These are phyloP conservation scores for Pyrrhosoma nymphula DNA, from an alignment of 2,888 invertebrate species.

Conservation along the genomic window DNA sequence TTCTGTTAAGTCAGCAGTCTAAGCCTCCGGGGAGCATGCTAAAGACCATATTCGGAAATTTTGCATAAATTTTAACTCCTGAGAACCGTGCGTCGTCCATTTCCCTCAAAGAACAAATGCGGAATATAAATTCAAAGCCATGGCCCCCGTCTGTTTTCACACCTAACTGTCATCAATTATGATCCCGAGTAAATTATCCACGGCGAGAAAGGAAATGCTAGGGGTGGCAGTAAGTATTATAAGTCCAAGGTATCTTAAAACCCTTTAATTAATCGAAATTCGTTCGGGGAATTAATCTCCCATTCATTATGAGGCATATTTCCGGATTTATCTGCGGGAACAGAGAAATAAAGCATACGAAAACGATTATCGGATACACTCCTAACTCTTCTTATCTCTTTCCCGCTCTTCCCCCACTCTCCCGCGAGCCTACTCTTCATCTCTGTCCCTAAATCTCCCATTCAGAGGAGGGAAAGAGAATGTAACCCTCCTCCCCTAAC, in stretches of 20 bases:
- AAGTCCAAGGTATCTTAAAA: background rate
- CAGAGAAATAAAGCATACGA: background rate
- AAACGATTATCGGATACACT: constrained; percentile 22
- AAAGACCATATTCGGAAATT: no score
- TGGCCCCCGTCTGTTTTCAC: background rate
- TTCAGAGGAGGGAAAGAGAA: background rate
- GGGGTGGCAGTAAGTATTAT: background rate
- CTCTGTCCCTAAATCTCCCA: background rate
- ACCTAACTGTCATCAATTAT: background rate
- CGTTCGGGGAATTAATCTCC: constrained; percentile 17
- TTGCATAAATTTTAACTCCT: background rate
- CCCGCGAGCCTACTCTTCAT: background rate
- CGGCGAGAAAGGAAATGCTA: background rate
- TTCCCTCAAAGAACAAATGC: background rate
- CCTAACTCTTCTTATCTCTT: background rate
- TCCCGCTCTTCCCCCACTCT: background rate
- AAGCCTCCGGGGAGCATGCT: no score
- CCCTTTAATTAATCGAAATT: constrained; percentile 18
- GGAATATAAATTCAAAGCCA: background rate
- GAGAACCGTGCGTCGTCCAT: background rate
- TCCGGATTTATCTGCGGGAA: background rate
- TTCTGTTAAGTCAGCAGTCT: no score
- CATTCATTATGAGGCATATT: background rate
- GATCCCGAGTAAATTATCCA: background rate
- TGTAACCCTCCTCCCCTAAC: background rate